Conservation (phyloP, 1,140 invertebrate genomes). For the Harpegnathos saltator region DNA sequence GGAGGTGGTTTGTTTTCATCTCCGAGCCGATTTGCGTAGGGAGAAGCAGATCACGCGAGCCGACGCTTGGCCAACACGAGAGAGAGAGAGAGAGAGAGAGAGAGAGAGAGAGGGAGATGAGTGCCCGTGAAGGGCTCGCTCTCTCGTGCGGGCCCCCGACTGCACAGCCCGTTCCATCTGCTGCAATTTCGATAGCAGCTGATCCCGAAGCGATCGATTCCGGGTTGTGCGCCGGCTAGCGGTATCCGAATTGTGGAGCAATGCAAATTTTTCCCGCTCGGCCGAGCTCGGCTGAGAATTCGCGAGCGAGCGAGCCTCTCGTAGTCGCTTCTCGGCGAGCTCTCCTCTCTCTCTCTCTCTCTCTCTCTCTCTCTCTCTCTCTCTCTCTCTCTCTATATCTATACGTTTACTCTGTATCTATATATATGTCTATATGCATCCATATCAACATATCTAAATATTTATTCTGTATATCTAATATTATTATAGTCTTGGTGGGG, state of each 20-base stretch:
- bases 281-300: slow-evolving; percentile 5
- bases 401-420: too few species aligned
- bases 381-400: too few species aligned
- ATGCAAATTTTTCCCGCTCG: slow-evolving; percentile 46
- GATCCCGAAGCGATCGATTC: slow-evolving; percentile 65
- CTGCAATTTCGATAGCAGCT: slow-evolving; percentile 51
- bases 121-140: too few species aligned
- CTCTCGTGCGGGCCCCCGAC: not conserved
- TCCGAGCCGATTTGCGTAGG: slow-evolving; percentile 46
- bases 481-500: too few species aligned
- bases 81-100: too few species aligned
- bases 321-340: not conserved
- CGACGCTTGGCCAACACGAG: too few species aligned
- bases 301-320: not conserved
- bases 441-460: too few species aligned
- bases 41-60: slow-evolving; percentile 62
- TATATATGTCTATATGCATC: too few species aligned
- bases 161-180: slow-evolving; percentile 49
- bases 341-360: too few species aligned
- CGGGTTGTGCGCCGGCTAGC: slow-evolving; percentile 51
- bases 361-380: too few species aligned
- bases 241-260: slow-evolving; percentile 68
- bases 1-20: slow-evolving; percentile 12
- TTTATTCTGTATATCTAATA: too few species aligned
- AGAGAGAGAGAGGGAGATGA: too few species aligned